A percentile compares a stretch with the other conserved stretches of the same genome.
These are phyloP conservation scores for Lottia scabra DNA, from an alignment of 2,888 invertebrate species.

Conservation along the genomic window DNA sequence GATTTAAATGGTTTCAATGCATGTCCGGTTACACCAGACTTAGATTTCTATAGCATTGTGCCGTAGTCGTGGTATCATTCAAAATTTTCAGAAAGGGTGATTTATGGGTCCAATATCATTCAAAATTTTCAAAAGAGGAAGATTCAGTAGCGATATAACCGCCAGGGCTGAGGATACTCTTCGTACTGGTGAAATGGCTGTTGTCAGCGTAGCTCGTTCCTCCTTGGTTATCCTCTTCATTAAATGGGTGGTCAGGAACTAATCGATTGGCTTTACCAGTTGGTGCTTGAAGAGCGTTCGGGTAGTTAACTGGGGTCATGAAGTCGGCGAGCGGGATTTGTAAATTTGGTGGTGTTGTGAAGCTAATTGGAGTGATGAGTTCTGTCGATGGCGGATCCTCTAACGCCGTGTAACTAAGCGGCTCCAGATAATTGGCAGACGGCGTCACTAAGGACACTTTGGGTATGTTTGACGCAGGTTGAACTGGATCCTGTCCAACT, in stretches of 20 bases:
- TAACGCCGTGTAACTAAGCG: too few relatives aligned
- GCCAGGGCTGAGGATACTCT: not conserved
- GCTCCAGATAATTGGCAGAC: too few relatives aligned
- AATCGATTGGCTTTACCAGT: not conserved
- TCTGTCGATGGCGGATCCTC: too few relatives aligned
- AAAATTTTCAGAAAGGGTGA: not conserved
- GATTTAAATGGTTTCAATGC: too few relatives aligned
- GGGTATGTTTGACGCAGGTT: not conserved
- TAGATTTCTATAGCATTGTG: too few relatives aligned
- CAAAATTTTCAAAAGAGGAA: not conserved
- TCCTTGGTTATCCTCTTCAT: not conserved
- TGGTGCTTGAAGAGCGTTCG: not conserved
- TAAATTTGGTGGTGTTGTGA: too few relatives aligned
- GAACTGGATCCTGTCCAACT: not conserved
- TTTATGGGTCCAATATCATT: too few relatives aligned
- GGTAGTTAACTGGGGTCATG: not conserved
- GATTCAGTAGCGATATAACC: not conserved
- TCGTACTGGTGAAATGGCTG: not conserved
- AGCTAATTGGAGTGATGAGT: too few relatives aligned
- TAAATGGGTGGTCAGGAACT: not conserved
- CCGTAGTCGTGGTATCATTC: not conserved
- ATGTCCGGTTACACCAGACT: too few relatives aligned
- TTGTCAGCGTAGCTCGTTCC: not conserved
- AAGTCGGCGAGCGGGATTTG: not conserved
- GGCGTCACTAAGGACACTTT: not conserved